Conservation (phyloP, 2,113 vertebrate species). For the Stegostoma tigrinum region DNA sequence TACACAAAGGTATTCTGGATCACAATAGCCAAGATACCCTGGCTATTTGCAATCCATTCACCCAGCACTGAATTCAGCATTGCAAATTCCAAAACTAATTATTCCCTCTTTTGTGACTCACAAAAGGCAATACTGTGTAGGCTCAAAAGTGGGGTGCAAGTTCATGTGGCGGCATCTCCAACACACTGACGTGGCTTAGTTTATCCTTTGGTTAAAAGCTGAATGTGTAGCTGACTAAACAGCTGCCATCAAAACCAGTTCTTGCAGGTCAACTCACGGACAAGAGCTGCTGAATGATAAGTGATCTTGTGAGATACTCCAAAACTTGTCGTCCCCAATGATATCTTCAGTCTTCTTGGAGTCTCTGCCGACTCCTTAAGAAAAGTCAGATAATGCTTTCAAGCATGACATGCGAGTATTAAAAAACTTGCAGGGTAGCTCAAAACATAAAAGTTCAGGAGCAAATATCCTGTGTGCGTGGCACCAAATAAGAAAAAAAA, state of each 20-base stretch:
- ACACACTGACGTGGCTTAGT: background rate
- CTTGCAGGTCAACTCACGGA: background rate
- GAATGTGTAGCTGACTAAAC: background rate
- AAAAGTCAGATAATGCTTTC: background rate
- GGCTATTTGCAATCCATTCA: background rate
- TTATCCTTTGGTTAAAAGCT: constrained; percentile 1
- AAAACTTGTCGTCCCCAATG: background rate
- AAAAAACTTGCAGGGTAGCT: background rate
- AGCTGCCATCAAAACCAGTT: background rate
- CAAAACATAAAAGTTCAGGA: background rate
- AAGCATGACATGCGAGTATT: background rate
- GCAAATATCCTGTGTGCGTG: background rate
- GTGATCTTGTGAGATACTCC: background rate
- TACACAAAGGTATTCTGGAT: background rate
- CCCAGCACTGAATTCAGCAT: background rate
- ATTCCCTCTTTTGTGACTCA: background rate
- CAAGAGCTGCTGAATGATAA: background rate
- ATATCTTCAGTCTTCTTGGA: background rate
- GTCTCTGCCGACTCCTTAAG: background rate
- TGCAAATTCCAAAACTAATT: background rate
- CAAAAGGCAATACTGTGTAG: background rate
- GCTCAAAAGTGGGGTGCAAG: background rate
- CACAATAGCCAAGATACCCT: background rate
- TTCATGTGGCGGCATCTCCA: background rate
- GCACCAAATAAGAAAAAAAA: background rate